Evolutionary conservation across 1,140 invertebrate genomes (phyloP).

Genomic region (Nephila pilipes): DNA sequence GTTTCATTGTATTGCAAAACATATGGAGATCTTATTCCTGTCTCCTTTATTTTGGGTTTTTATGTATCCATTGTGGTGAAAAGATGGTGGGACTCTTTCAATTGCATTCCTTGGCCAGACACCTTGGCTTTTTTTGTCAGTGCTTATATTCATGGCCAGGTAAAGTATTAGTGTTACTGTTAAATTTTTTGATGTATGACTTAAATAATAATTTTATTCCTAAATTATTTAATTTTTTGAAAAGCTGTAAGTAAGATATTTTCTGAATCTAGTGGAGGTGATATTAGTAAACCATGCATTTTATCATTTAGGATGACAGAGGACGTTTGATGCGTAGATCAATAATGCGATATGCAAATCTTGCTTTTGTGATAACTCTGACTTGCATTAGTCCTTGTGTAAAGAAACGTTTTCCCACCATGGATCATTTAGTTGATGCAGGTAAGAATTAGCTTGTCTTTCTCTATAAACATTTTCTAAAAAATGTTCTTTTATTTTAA

Average conservation of each 20-base stretch:
- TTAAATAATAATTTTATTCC: not conserved
- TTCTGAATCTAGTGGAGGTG: not conserved
- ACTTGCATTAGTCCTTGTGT: constrained; percentile 92
- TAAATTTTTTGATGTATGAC: not conserved
- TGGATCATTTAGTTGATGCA: constrained; percentile 92
- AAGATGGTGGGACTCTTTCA: constrained; percentile 84
- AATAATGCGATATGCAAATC: constrained; percentile 91
- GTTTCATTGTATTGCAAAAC: constrained; percentile 80
- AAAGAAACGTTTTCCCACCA: constrained; percentile 94
- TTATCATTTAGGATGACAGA: constrained; percentile 86
- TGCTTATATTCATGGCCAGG: constrained; percentile 91
- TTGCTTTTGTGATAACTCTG: constrained; percentile 90
- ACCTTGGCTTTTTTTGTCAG: constrained; percentile 92
- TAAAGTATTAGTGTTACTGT: constrained; percentile 80
- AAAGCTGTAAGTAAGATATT: not conserved
- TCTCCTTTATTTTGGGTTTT: constrained; percentile 97
- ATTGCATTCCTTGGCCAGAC: constrained; percentile 94
- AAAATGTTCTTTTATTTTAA: not conserved
- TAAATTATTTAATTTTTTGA: not conserved
- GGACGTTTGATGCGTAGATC: constrained; percentile 92
- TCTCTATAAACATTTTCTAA: not conserved
- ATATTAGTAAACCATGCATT: too few relatives aligned
- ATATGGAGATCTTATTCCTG: constrained; percentile 81
- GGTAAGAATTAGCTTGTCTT: constrained; percentile 81
- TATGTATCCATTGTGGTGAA: constrained; percentile 95